Conservation (phyloP, 2,797 vertebrate species). For the Potorous gilbertii region DNA sequence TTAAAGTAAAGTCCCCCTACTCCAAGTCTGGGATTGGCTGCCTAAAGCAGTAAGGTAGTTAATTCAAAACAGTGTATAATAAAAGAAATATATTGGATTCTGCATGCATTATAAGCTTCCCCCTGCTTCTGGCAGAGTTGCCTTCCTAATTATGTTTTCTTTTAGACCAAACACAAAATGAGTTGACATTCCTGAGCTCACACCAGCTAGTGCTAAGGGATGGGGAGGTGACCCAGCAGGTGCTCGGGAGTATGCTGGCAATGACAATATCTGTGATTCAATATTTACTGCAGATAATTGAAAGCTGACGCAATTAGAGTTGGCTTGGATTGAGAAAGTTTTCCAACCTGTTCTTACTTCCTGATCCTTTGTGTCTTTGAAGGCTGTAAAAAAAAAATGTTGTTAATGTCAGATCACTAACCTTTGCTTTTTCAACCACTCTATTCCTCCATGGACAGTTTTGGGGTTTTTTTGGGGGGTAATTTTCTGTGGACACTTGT, state of each 20-base stretch:
- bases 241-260: background rate
- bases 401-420: background rate
- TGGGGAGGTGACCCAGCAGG: conserved; percentile 22
- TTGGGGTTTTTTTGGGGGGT: background rate
- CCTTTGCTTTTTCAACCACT: background rate
- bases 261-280: background rate
- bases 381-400: conserved; percentile 9
- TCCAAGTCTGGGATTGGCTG: background rate
- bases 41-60: conserved; percentile 12
- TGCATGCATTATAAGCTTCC: background rate
- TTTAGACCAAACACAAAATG: conserved; percentile 31
- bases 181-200: conserved; percentile 22
- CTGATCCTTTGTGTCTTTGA: conserved; percentile 6
- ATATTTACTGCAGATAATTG: conserved; percentile 40
- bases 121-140: background rate
- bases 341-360: conserved; percentile 55
- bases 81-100: conserved; percentile 22
- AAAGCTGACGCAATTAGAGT: conserved; percentile 17
- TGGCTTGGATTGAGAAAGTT: conserved; percentile 25
- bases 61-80: background rate
- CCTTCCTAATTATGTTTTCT: conserved; percentile 33
- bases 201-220: conserved; percentile 38
- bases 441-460: background rate
- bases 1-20: background rate
- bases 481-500: conserved; percentile 21